phyloP scores from a whole-genome alignment of 2,797 vertebrate species.

The Fistularia commersonii region DNA sequence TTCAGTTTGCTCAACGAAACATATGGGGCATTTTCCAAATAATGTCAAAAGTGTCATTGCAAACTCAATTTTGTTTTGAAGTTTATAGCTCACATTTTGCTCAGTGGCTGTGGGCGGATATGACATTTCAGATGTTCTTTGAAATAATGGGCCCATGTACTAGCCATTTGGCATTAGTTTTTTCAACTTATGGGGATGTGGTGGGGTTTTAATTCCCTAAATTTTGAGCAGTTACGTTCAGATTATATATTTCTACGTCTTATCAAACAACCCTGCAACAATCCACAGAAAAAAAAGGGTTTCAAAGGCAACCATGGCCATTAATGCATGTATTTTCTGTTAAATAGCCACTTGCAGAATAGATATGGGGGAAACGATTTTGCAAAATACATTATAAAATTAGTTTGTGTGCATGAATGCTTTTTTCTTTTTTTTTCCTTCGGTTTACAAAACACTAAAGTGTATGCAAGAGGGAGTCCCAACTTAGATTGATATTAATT shows the following conservation, averaged over 20 bases:
- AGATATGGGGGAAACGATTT: too few species aligned
- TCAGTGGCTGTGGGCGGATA: constrained; percentile 11
- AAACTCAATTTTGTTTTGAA: background rate
- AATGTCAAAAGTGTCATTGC: background rate
- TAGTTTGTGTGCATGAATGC: too few species aligned
- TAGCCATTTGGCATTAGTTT: background rate
- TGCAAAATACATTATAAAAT: too few species aligned
- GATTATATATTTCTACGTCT: too few species aligned
- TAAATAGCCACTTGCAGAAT: too few species aligned
- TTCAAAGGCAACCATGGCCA: constrained; percentile 6
- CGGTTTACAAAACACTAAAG: too few species aligned
- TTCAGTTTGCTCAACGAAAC: constrained; percentile 32
- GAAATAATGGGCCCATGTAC: constrained; percentile 1
- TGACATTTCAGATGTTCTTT: constrained; percentile 11
- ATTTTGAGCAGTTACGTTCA: too few species aligned
- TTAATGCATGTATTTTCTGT: background rate
- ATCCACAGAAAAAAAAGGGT: background rate
- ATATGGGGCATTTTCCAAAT: constrained; percentile 1
- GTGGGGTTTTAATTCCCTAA: too few species aligned
- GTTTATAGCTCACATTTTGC: background rate
- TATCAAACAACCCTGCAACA: background rate
- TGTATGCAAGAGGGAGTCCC: too few species aligned
- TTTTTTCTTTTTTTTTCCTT: too few species aligned
- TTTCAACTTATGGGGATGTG: too few species aligned
- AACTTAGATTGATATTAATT: too few species aligned